Base-by-base conservation (phyloP, 2,888 invertebrate species). In the Cistogaster globosa region DNA sequence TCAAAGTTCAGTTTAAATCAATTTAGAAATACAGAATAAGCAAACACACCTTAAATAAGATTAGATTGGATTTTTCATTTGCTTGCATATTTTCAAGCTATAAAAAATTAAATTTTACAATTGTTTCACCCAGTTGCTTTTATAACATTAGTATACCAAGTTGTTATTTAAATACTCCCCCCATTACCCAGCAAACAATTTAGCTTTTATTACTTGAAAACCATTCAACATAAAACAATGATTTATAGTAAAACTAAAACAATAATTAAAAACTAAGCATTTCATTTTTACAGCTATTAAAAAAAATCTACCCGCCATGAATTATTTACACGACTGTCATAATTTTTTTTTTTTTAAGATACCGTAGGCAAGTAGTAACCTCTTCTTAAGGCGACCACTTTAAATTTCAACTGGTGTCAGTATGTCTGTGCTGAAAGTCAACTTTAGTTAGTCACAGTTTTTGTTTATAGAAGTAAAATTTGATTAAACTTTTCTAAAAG, bases 231-330 rank as follows among this genome's bases (percentile, higher is more conserved):
- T 20, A 58, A 57, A 71, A 48, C 38, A 51, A 60, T 75, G n/a
- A n/a, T n/a, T n/a, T n/a, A n/a, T n/a, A 75, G 79, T 84, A 83
- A 69, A 83, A 83, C 69, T 84, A 78, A 68, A 78, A 69, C 63
- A 18, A 62, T 68, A 78, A 79, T 78, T 69, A 79, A 62, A 71
- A 79, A 65, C 75, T 69, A 75, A 79, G 65, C 26, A 79, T 84
- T 79, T 75, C 75, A 84, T 60, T 79, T 83, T 78, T 63, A 58
- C 55, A n/a, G 60, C 22, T 42, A 74, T 78, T 78, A 68, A 83
- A 83, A 57, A 79, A 71, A 79, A 77, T 75, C 75, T 69, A 79
- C 69, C 83, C 75, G 63, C 63, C 51, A 69, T 36, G 57, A 79
- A 79, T 71, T 84, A 75, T 71, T 75, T 67, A 18, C 53, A 26